These are phyloP conservation scores for Lasioglossum lativentre DNA, from an alignment of 2,888 invertebrate species.

Conservation along the genomic window DNA sequence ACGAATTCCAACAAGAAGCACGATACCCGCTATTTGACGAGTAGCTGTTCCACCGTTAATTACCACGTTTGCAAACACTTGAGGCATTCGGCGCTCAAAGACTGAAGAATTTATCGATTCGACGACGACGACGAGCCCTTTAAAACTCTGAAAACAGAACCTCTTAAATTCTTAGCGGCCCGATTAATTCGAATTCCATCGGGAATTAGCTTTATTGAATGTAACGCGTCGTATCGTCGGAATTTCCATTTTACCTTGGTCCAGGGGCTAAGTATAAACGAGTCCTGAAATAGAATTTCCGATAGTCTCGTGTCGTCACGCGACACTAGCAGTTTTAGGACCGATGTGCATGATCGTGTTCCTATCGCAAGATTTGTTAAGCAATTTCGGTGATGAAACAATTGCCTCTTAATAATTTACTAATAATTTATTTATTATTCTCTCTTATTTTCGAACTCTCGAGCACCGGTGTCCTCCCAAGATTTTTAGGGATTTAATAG, in stretches of 20 bases:
- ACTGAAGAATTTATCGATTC: background rate
- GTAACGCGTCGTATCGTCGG: conserved; percentile 1
- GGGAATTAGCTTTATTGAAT: background rate
- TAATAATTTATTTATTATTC: no score
- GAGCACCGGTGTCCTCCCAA: no score
- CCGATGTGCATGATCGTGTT: background rate
- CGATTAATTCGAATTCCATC: conserved; percentile 17
- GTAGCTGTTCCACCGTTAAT: background rate
- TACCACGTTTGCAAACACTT: background rate
- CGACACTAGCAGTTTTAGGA: background rate
- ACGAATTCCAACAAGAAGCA: background rate
- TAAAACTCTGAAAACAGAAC: background rate
- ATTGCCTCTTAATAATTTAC: no score
- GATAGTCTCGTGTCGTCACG: background rate
- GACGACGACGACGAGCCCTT: background rate
- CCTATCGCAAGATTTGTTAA: background rate
- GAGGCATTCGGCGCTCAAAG: background rate
- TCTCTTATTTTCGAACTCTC: no score
- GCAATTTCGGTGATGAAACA: no score
- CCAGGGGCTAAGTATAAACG: background rate
- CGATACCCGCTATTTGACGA: background rate
- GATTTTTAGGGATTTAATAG: no score
- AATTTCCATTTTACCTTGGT: background rate
- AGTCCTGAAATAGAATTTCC: background rate
- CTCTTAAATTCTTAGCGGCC: background rate